A percentile compares a stretch with the other conserved stretches of the same genome.
Conservation (phyloP, 2,888 invertebrate genomes). For the Mythimna ferrago region DNA sequence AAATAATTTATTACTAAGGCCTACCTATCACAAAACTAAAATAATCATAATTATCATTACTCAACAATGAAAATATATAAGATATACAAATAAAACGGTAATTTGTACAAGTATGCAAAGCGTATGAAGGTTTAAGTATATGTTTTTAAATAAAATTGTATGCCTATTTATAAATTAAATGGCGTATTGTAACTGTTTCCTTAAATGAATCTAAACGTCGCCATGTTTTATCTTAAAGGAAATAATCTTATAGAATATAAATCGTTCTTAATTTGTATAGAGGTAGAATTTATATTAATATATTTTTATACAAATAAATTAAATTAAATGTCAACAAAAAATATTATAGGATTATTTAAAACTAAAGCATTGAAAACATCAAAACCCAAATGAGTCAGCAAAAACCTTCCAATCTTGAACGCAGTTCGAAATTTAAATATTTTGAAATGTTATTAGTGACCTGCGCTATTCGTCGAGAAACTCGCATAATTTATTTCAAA, state of each 20-base stretch:
- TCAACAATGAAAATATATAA: not conserved
- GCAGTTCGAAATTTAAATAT: constrained; percentile 60
- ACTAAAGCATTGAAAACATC: not conserved
- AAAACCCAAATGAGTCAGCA: constrained; percentile 50
- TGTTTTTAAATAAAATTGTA: not conserved
- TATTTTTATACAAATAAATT: not conserved
- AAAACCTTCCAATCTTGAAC: constrained; percentile 45
- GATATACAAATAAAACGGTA: not conserved
- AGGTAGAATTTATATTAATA: no score
- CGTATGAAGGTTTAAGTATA: constrained; percentile 1
- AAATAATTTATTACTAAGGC: constrained; percentile 5
- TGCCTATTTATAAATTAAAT: not conserved
- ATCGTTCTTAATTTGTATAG: no score
- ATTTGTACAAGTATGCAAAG: constrained; percentile 9
- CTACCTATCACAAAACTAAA: not conserved
- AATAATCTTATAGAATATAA: no score
- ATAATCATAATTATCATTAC: not conserved
- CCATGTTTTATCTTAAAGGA: no score
- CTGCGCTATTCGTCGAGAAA: constrained; percentile 17
- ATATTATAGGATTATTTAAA: no score
- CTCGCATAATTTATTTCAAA: constrained; percentile 13
- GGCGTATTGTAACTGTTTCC: not conserved
- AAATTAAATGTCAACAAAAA: not conserved
- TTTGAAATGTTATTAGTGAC: constrained; percentile 44
- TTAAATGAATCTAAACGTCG: no score